phyloP scores from a whole-genome alignment of 2,888 invertebrate species.

The Phalera bucephala region DNA sequence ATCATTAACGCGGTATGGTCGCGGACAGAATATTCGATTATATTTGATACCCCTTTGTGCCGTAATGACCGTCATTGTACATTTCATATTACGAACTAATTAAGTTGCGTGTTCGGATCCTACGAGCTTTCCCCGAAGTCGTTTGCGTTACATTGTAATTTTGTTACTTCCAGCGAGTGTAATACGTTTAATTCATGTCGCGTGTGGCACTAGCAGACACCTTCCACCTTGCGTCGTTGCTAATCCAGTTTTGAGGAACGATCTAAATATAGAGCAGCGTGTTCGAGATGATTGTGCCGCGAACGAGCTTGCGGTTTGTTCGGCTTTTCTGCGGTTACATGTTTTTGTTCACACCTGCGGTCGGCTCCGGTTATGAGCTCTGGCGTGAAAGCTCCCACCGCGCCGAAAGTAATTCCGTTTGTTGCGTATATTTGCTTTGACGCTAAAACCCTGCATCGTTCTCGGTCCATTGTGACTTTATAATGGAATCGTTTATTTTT shows the following conservation, averaged over 20 bases:
- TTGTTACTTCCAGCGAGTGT: constrained; percentile 41
- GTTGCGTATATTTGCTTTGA: constrained; percentile 29
- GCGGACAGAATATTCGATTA: constrained; percentile 55
- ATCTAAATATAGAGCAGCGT: constrained; percentile 69
- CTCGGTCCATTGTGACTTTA: constrained; percentile 30
- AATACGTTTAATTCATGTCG: constrained; percentile 42
- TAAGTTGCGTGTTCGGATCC: constrained; percentile 41
- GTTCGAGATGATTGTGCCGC: constrained; percentile 62
- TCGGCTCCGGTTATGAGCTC: constrained; percentile 52
- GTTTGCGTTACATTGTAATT: constrained; percentile 42
- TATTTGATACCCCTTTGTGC: constrained; percentile 52
- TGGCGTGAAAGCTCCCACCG: constrained; percentile 30
- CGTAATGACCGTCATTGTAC: constrained; percentile 45
- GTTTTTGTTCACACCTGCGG: constrained; percentile 70
- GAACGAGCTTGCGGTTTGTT: constrained; percentile 58
- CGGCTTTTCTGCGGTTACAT: constrained; percentile 55
- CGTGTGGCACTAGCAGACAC: constrained; percentile 47
- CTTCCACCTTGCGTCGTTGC: constrained; percentile 59
- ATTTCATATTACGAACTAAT: constrained; percentile 47
- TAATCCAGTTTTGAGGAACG: constrained; percentile 55
- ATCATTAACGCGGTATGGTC: constrained; percentile 60
- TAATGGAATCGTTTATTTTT: constrained; percentile 54
- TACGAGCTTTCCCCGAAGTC: constrained; percentile 41
- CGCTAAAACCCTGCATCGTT: constrained; percentile 16
- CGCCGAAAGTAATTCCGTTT: constrained; percentile 24